phyloP scores from a whole-genome alignment of 2,888 invertebrate genomes.

The Heliothis peltigera region DNA sequence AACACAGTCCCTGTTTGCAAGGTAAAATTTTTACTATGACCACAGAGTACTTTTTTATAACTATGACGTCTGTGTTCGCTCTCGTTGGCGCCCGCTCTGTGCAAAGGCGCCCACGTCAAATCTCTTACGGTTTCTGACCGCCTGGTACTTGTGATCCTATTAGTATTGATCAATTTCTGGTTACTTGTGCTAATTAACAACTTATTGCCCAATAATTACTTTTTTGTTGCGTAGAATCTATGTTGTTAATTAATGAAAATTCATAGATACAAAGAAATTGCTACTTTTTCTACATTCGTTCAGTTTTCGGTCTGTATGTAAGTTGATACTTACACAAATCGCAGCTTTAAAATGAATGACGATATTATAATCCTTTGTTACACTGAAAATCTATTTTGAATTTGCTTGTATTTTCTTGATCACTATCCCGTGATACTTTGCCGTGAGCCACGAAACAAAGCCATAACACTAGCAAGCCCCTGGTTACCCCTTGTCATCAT shows the following conservation, averaged over 20 bases:
- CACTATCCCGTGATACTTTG: too few species aligned
- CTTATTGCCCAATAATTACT: neutral
- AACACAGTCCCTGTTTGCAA: neutral
- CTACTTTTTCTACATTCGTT: too few species aligned
- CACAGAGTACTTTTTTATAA: too few species aligned
- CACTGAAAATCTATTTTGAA: too few species aligned
- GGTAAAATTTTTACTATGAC: neutral
- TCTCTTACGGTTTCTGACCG: slow-evolving; percentile 27
- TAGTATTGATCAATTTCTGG: slow-evolving; percentile 50
- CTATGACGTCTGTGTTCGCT: neutral
- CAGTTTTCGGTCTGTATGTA: too few species aligned
- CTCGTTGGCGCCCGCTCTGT: neutral
- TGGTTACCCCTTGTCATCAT: neutral
- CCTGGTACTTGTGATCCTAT: slow-evolving; percentile 52
- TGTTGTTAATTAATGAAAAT: neutral
- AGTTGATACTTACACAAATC: too few species aligned
- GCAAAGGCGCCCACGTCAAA: slow-evolving; percentile 21
- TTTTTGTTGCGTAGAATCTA: neutral
- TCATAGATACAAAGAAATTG: neutral
- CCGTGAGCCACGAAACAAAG: too few species aligned
- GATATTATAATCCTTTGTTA: too few species aligned
- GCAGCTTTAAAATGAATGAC: too few species aligned
- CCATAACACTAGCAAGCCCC: neutral
- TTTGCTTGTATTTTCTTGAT: too few species aligned
- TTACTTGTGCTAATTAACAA: neutral